phyloP scores from a whole-genome alignment of 2,888 invertebrate genomes.

The Pseudococcus jackbeardsleyi region DNA sequence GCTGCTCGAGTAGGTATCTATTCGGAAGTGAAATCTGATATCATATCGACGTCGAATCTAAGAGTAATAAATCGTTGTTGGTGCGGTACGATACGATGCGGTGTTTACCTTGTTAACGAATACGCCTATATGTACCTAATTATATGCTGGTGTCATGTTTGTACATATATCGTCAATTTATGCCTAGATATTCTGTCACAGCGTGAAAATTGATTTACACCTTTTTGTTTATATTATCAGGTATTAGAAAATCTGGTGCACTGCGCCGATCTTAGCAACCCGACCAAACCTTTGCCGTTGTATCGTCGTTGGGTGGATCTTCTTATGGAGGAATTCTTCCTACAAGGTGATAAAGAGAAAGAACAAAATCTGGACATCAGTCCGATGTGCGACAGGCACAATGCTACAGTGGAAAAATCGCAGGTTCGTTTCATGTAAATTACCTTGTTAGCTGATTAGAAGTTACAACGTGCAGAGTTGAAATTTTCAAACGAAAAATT shows the following conservation, averaged over 20 bases:
- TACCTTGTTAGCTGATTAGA: not conserved
- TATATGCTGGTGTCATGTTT: not conserved
- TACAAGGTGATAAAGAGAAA: constrained; percentile 96
- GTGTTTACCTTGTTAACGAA: not conserved
- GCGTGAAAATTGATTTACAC: constrained; percentile 29
- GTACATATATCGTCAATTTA: not conserved
- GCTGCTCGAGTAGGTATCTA: not conserved
- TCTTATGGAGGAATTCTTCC: constrained; percentile 99
- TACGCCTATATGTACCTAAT: not conserved
- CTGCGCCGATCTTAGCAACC: constrained; percentile 98
- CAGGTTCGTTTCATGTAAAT: constrained; percentile 75
- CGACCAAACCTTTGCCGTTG: constrained; percentile 90
- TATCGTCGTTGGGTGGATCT: constrained; percentile 95
- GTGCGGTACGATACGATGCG: not conserved
- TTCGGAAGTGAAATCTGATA: not conserved
- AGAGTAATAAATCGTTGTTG: not conserved
- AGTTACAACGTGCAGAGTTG: not conserved
- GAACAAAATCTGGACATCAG: constrained; percentile 97
- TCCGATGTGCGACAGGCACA: constrained; percentile 98
- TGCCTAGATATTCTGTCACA: not conserved
- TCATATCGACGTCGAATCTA: not conserved
- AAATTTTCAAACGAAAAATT: no score
- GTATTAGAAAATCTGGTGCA: constrained; percentile 99
- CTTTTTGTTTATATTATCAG: constrained; percentile 71
- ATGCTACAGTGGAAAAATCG: constrained; percentile 97